Base-by-base conservation (phyloP, 2,797 vertebrate genomes). In the Diplodus puntazzo region DNA sequence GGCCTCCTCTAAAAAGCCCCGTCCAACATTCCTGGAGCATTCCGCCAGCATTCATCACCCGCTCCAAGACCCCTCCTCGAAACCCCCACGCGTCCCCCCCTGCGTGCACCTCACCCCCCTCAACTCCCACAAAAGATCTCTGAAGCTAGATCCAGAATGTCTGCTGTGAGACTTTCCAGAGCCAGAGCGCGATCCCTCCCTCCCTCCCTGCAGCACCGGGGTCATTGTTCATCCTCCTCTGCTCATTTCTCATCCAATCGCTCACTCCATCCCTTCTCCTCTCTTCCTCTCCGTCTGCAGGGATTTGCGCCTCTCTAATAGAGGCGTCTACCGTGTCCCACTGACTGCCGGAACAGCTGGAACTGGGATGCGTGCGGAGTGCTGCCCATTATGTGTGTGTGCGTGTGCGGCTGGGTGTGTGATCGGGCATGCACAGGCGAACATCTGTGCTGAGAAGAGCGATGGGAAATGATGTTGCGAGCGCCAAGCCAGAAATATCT, bases 331-430 rank as follows among this genome's bases (percentile, higher is more conserved):
- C 76, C 88, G 90, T 84, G 83, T 92, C 91, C 87, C 85, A 68
- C 84, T 91, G 91, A 92, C 89, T 84, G 85, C 78, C 84, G 86
- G 73, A 92, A 88, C 93, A 94, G 92, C 92, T 92, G 92, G 89
- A 92, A 87, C 78, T 52, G 62, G 85, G 88, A 76, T 86, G 88
- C 61, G 72, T 80, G 82, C 57, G 13, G 76, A 63, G 61, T 8
- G 27, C 77, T 80, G 79, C 53, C 50, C 73, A 52, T 82, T 80
- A 42, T 65, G 83, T 54, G 74, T 72, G 85, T 58, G 72, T 64
- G 83, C 55, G 75, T 25, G 57, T 18, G 61, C 12, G 67, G 45
- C 25, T 20, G 72, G 14, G 57, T 50, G 84, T 72, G 50, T 46
- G 73, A 76, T 69, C 30, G 55, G 79, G 69, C 34, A 82, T 84